These are phyloP conservation scores for Parotocinclus haroldoi DNA, from an alignment of 2,797 vertebrate genomes.

Conservation along the genomic window DNA sequence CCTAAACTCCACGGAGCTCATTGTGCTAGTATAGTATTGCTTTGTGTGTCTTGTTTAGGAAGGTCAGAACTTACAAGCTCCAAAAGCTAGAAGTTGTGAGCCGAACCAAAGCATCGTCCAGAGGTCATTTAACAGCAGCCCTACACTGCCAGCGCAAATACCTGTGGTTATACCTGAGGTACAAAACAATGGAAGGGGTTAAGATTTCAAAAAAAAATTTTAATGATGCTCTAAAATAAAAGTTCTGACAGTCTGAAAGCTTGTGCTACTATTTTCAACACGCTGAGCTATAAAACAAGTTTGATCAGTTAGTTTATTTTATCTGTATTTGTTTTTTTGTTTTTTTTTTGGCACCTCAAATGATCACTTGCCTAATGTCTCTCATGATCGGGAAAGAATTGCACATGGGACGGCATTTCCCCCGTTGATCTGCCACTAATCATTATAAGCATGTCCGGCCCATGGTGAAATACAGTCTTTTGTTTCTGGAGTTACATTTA, in stretches of 20 bases:
- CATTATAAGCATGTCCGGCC: too few species aligned
- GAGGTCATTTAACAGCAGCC: conserved; percentile 44
- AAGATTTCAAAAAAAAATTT: background rate
- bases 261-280: too few species aligned
- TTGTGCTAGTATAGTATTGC: background rate
- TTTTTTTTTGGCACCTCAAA: too few species aligned
- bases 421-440: too few species aligned
- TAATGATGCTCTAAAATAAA: conserved; percentile 1
- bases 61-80: conserved; percentile 59
- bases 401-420: too few species aligned
- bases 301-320: too few species aligned
- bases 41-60: conserved; percentile 62
- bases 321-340: too few species aligned
- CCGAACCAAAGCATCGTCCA: conserved; percentile 62
- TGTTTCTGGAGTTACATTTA: too few species aligned
- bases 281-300: too few species aligned
- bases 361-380: too few species aligned
- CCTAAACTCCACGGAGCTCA: background rate
- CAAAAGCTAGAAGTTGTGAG: conserved; percentile 64
- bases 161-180: conserved; percentile 63
- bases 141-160: conserved; percentile 12
- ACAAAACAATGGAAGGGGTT: conserved; percentile 33
- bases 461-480: too few species aligned
- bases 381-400: too few species aligned
- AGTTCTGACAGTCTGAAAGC: background rate